These are phyloP conservation scores for Spodoptera frugiperda DNA, from an alignment of 1,140 invertebrate species.

Conservation along the genomic window DNA sequence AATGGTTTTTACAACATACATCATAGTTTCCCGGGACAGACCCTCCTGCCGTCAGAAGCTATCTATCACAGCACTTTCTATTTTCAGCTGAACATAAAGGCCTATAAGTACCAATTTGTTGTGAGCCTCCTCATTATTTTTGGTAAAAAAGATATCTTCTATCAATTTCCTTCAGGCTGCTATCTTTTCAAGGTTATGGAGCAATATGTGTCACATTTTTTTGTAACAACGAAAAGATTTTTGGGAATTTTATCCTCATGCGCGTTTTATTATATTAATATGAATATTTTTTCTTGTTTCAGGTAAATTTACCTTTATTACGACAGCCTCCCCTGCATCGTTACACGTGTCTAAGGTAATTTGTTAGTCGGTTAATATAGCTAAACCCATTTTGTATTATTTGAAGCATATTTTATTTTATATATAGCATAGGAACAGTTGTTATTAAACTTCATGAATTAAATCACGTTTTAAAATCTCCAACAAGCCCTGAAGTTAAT, in stretches of 20 bases:
- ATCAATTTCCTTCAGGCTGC: background rate
- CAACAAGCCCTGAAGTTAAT: too few species aligned
- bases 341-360: too few species aligned
- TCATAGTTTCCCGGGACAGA: background rate
- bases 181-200: slow-evolving; percentile 19
- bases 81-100: background rate
- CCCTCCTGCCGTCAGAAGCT: background rate
- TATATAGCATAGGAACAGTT: too few species aligned
- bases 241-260: slow-evolving; percentile 9
- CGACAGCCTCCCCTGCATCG: too few species aligned
- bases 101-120: slow-evolving; percentile 21
- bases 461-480: too few species aligned
- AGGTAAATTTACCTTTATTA: slow-evolving; percentile 10
- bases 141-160: slow-evolving; percentile 13
- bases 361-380: too few species aligned
- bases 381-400: too few species aligned
- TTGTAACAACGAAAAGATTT: background rate
- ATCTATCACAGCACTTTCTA: slow-evolving; percentile 13
- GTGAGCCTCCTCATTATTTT: slow-evolving; percentile 23
- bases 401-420: too few species aligned
- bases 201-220: slow-evolving; percentile 28
- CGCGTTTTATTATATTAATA: background rate
- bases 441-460: too few species aligned
- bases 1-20: background rate
- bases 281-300: slow-evolving; percentile 8